Percentiles rank a stretch among this genome's conserved stretches.
phyloP scores from a whole-genome alignment of 2,113 vertebrate species.

The Triplophysa tibetana region DNA sequence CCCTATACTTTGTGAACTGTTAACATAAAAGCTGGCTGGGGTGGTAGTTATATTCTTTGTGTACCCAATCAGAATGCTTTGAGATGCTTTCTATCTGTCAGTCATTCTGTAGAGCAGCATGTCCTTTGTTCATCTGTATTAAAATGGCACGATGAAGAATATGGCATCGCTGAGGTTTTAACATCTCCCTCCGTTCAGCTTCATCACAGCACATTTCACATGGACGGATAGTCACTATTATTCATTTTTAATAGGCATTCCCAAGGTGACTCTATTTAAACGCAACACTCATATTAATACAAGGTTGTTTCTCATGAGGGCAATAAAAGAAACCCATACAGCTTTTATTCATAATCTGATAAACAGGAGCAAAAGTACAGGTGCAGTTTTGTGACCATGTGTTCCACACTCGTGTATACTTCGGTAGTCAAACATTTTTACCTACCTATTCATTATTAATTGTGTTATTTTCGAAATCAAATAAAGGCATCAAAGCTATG shows the following conservation, averaged over 20 bases:
- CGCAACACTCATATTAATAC: conserved; percentile 12
- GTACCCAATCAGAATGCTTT: too few relatives aligned
- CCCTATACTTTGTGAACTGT: too few relatives aligned
- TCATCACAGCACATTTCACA: conserved; percentile 23
- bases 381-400: neutral
- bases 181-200: conserved; percentile 4
- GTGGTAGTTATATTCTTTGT: too few relatives aligned
- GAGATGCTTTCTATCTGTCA: too few relatives aligned
- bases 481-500: too few relatives aligned
- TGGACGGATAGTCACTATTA: neutral
- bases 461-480: too few relatives aligned
- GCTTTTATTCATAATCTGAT: conserved; percentile 3
- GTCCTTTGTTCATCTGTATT: neutral
- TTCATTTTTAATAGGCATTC: conserved; percentile 37
- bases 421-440: too few relatives aligned
- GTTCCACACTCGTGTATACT: too few relatives aligned
- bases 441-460: too few relatives aligned
- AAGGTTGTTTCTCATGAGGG: neutral
- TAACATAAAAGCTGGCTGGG: too few relatives aligned
- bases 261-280: conserved; percentile 29
- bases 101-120: too few relatives aligned
- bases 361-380: neutral
- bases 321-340: neutral
- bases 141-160: neutral
- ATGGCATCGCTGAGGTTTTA: neutral